Percentiles rank a stretch among this genome's conserved stretches.
Conservation (phyloP, 2,888 invertebrate genomes). For the Dyspetes luteomarginatus region DNA sequence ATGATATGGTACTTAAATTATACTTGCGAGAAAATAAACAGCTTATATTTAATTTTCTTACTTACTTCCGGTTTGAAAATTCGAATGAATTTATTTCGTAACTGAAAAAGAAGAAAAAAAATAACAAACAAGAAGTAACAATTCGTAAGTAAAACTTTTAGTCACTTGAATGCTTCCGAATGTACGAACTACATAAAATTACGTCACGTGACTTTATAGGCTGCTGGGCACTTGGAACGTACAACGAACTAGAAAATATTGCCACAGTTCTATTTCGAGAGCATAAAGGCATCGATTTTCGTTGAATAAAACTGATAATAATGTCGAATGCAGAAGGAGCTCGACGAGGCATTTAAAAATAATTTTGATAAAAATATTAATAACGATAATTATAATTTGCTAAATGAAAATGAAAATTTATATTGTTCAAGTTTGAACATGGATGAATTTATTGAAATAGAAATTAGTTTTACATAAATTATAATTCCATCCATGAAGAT, state of each 20-base stretch:
- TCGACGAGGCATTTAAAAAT: not conserved
- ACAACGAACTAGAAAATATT: conserved; percentile 36
- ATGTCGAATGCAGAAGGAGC: not conserved
- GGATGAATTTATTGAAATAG: no score
- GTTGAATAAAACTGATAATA: conserved; percentile 1
- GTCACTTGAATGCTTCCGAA: not conserved
- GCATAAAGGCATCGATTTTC: not conserved
- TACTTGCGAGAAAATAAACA: no score
- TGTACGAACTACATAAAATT: not conserved
- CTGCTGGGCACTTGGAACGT: conserved; percentile 3
- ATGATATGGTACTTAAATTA: no score
- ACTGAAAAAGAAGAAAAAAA: no score
- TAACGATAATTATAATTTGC: not conserved
- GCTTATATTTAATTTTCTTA: no score
- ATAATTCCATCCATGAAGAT: no score
- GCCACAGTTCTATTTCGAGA: conserved; percentile 33
- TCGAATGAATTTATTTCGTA: no score
- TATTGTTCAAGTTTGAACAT: no score
- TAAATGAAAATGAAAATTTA: not conserved
- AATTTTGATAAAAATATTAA: not conserved
- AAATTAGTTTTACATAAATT: no score
- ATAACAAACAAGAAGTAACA: no score
- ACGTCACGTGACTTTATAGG: conserved; percentile 17
- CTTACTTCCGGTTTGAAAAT: no score
- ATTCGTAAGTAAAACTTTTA: not conserved